phyloP scores from a whole-genome alignment of 1,140 invertebrate species.

The Nephotettix cincticeps region DNA sequence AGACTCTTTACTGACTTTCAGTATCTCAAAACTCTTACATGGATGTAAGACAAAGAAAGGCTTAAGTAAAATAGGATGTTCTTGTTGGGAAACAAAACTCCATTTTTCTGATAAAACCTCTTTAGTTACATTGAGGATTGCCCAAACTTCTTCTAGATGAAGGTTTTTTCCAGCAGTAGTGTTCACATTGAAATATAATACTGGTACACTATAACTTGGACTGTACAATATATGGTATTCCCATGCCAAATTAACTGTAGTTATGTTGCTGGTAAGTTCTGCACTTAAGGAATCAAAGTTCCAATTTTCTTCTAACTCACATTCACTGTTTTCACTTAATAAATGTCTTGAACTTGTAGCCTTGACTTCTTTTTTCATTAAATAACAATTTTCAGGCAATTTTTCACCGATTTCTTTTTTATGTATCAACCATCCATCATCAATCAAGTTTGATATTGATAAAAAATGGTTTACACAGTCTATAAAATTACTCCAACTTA shows the following conservation, averaged over 20 bases:
- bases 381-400: slow-evolving; percentile 15
- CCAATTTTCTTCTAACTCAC: not conserved
- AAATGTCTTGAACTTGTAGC: not conserved
- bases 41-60: slow-evolving; percentile 37
- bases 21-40: slow-evolving; percentile 32
- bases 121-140: not conserved
- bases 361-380: slow-evolving; percentile 16
- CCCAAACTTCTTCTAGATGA: slow-evolving; percentile 13
- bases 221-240: slow-evolving; percentile 38
- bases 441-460: slow-evolving; percentile 27
- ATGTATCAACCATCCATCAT: slow-evolving; percentile 32
- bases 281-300: not conserved
- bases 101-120: slow-evolving; percentile 12
- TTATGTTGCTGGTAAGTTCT: not conserved
- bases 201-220: slow-evolving; percentile 35
- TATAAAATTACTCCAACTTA: slow-evolving; percentile 24
- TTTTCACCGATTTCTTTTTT: not conserved
- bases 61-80: slow-evolving; percentile 34
- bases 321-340: not conserved
- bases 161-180: slow-evolving; percentile 23
- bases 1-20: not conserved
- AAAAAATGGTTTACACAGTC: slow-evolving; percentile 18
- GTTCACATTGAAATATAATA: slow-evolving; percentile 36
- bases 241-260: slow-evolving; percentile 24
- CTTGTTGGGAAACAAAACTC: slow-evolving; percentile 28